Percentiles rank a stretch among this genome's conserved stretches.
These are phyloP conservation scores for Australoheros scitulus DNA, from an alignment of 2,113 vertebrate genomes.

Conservation along the genomic window DNA sequence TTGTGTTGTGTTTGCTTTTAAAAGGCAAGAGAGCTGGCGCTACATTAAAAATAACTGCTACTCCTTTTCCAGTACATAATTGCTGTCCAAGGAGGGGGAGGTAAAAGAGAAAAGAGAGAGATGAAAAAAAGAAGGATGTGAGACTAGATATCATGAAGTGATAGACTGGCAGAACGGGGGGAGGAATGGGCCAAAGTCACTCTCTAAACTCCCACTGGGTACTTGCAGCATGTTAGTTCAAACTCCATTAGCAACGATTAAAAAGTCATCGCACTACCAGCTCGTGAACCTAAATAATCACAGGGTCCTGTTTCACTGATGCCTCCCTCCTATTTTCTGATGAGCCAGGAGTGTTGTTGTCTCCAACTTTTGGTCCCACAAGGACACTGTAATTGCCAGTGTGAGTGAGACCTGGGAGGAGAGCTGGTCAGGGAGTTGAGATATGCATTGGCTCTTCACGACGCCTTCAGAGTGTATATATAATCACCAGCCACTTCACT, in stretches of 20 bases:
- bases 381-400: constrained; percentile 29
- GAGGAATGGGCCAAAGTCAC: constrained; percentile 18
- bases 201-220: constrained; percentile 54
- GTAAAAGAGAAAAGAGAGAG: background rate
- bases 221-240: constrained; percentile 29
- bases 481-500: background rate
- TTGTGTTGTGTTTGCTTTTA: constrained; percentile 56
- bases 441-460: background rate
- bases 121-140: constrained; percentile 16
- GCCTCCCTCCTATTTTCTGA: constrained; percentile 56
- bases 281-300: constrained; percentile 64
- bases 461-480: background rate
- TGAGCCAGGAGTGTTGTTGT: constrained; percentile 50
- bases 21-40: constrained; percentile 27
- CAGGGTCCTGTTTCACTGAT: constrained; percentile 41
- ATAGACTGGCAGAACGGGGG: constrained; percentile 13
- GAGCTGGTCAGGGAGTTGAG: constrained; percentile 12
- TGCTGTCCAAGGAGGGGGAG: constrained; percentile 25
- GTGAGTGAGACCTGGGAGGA: constrained; percentile 16
- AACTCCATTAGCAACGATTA: constrained; percentile 73
- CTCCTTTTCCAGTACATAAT: constrained; percentile 49
- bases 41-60: constrained; percentile 45
- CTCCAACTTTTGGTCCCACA: constrained; percentile 41
- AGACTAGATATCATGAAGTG: constrained; percentile 23
- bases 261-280: constrained; percentile 71